Conservation (phyloP, 2,113 vertebrate genomes). For the Rhodinocichla rosea region DNA sequence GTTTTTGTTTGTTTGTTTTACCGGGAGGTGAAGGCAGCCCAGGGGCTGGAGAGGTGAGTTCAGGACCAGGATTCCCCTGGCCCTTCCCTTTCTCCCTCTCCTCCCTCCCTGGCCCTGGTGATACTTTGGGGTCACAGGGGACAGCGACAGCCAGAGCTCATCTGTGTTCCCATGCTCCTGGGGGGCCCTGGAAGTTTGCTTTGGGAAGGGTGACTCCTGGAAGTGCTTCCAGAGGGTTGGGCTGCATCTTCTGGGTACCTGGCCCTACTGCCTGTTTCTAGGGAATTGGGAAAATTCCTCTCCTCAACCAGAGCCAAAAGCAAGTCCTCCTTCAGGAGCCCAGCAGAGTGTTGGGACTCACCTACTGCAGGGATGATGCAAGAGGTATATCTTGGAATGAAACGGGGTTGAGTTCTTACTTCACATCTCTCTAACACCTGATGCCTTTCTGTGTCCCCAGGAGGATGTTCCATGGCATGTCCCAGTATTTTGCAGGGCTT, state of each 20-base stretch:
- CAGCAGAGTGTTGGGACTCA: neutral
- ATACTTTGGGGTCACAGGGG: accelerated
- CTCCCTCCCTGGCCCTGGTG: accelerated
- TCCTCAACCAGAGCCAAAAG: neutral
- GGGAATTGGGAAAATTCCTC: neutral
- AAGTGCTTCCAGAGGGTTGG: neutral
- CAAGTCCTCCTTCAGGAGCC: accelerated
- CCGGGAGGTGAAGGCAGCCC: accelerated
- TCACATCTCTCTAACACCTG: neutral
- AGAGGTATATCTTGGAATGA: accelerated
- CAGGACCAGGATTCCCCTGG: accelerated
- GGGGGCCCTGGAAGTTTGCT: neutral
- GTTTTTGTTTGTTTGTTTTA: neutral
- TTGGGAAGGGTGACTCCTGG: accelerated
- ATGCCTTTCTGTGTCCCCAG: accelerated
- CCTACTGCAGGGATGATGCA: accelerated
- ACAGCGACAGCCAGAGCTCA: accelerated
- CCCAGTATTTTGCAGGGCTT: accelerated
- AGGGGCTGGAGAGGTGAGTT: accelerated
- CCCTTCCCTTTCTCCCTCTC: accelerated
- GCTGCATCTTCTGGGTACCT: neutral
- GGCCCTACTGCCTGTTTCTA: neutral
- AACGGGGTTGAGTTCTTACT: accelerated
- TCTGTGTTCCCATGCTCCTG: accelerated
- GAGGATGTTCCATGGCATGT: neutral